These are phyloP conservation scores for Pristionchus japonicus DNA, from an alignment of 2,888 invertebrate species.

Conservation along the genomic window DNA sequence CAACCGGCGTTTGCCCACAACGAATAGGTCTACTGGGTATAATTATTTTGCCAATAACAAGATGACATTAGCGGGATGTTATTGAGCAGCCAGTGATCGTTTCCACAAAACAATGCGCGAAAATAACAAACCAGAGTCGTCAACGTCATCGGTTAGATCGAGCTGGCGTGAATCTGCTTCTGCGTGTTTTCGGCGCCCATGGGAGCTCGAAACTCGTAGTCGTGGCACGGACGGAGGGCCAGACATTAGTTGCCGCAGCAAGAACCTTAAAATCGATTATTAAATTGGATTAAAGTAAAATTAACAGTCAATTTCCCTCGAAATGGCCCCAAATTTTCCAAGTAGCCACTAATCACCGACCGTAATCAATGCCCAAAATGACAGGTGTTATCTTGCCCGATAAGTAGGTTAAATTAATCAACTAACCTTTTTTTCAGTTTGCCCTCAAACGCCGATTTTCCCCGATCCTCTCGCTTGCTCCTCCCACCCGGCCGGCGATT, in stretches of 20 bases:
- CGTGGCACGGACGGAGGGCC: slow-evolving; percentile 30
- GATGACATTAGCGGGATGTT: neutral
- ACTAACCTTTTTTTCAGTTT: slow-evolving; percentile 43
- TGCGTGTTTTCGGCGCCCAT: neutral
- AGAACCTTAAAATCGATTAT: neutral
- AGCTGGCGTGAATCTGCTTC: neutral
- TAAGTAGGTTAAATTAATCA: neutral
- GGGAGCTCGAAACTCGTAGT: slow-evolving; percentile 27
- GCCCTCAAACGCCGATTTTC: neutral
- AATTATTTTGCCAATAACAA: neutral
- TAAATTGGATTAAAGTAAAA: neutral
- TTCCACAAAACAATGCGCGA: neutral
- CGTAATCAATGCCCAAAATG: neutral
- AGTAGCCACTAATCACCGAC: neutral
- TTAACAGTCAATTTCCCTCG: neutral
- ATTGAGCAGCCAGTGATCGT: neutral
- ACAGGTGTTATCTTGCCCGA: neutral
- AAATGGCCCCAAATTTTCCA: neutral
- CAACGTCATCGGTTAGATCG: slow-evolving; percentile 29
- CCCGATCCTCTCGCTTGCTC: neutral
- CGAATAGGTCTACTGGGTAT: neutral
- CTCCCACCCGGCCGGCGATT: slow-evolving; percentile 26
- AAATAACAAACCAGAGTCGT: slow-evolving; percentile 36
- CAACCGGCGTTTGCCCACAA: neutral
- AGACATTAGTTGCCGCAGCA: neutral